phyloP scores from a whole-genome alignment of 2,113 vertebrate genomes.

The Labeo rohita region DNA sequence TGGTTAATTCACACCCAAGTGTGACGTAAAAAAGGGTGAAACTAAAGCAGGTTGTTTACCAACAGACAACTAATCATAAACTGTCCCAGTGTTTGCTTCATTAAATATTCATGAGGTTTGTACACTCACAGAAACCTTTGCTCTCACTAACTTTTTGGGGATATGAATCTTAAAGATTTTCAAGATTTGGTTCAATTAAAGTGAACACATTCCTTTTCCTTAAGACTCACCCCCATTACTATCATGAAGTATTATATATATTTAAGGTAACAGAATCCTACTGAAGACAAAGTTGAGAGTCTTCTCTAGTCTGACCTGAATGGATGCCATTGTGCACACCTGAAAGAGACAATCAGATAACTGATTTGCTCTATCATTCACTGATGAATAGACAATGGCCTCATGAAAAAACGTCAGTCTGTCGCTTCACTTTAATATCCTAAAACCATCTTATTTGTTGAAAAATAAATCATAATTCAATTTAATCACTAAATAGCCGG shows the following conservation, averaged over 20 bases:
- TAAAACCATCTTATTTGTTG: constrained; percentile 53
- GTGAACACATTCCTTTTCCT: constrained; percentile 12
- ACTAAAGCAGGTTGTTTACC: background rate
- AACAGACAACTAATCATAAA: background rate
- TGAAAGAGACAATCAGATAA: constrained; percentile 47
- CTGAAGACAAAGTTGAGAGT: constrained; percentile 22
- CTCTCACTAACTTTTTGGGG: background rate
- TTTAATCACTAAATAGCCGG: constrained; percentile 48
- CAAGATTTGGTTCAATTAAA: background rate
- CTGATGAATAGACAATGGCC: constrained; percentile 29
- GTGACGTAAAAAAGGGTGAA: background rate
- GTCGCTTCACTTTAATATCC: constrained; percentile 43
- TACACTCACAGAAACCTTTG: background rate
- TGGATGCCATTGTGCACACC: constrained; percentile 46
- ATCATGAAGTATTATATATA: constrained; percentile 17
- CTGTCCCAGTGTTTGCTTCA: background rate
- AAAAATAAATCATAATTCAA: constrained; percentile 52
- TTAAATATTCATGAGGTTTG: background rate
- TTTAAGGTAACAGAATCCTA: constrained; percentile 45
- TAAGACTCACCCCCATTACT: background rate
- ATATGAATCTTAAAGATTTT: constrained; percentile 4
- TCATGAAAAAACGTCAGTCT: constrained; percentile 23
- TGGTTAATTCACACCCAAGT: background rate
- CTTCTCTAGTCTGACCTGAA: constrained; percentile 45
- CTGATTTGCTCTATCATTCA: constrained; percentile 29